A percentile compares a stretch with the other conserved stretches of the same genome.
Evolutionary conservation across 2,888 invertebrate genomes (phyloP).

Genomic region (Platycnemis pennipes): DNA sequence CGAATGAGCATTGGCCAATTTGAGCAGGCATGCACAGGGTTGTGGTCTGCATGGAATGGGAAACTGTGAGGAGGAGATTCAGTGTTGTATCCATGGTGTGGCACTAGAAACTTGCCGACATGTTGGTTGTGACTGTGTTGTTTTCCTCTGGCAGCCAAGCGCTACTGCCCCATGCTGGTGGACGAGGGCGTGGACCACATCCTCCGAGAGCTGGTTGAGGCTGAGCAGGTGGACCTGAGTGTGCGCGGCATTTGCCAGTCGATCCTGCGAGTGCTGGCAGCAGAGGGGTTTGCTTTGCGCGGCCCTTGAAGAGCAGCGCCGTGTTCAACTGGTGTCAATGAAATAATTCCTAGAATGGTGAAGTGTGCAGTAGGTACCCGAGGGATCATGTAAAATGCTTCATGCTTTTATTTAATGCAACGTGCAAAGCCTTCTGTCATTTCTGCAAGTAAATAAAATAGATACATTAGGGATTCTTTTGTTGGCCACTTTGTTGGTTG

Average conservation of each 20-base stretch:
- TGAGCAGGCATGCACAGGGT: too few relatives aligned
- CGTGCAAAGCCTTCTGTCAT: neutral
- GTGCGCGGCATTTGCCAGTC: slow-evolving; percentile 77
- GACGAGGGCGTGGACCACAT: slow-evolving; percentile 83
- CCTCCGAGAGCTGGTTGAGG: slow-evolving; percentile 78
- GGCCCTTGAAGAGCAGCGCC: neutral
- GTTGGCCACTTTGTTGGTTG: neutral
- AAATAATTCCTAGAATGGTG: neutral
- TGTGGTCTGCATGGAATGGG: too few relatives aligned
- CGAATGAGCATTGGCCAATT: too few relatives aligned
- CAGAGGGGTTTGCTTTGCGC: neutral
- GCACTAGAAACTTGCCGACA: too few relatives aligned
- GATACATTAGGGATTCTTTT: neutral
- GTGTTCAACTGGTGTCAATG: neutral
- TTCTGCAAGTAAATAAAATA: neutral
- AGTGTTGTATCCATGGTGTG: too few relatives aligned
- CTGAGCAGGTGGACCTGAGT: slow-evolving; percentile 76
- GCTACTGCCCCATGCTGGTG: slow-evolving; percentile 85
- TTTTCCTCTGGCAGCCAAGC: slow-evolving; percentile 80
- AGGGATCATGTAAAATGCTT: neutral
- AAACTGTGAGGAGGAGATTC: too few relatives aligned
- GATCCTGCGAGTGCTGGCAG: slow-evolving; percentile 74
- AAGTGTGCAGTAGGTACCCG: too few relatives aligned
- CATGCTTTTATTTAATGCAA: neutral
- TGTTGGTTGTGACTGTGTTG: neutral